These are phyloP conservation scores for Lepus oiostolus DNA, from an alignment of 2,797 vertebrate genomes.

Conservation along the genomic window DNA sequence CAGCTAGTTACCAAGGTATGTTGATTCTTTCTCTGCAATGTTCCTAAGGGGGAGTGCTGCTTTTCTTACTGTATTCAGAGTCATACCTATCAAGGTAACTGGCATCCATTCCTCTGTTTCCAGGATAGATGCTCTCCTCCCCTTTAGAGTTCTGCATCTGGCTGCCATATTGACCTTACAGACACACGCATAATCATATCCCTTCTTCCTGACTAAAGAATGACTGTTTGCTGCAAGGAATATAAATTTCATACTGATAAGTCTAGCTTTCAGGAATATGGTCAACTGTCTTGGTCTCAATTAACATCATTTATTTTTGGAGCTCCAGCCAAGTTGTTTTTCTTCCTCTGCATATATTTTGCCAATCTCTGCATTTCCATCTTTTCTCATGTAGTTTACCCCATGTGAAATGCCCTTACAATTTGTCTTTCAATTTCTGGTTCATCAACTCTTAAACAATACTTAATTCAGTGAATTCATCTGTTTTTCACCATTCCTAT, in stretches of 20 bases:
- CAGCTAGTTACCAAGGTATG: background rate
- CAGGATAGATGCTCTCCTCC: background rate
- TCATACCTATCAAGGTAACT: background rate
- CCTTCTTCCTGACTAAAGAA: slow-evolving; percentile 28
- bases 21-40: background rate
- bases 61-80: slow-evolving; percentile 22
- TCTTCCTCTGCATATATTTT: background rate
- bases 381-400: background rate
- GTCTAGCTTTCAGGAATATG: background rate
- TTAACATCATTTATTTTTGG: background rate
- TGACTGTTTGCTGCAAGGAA: background rate
- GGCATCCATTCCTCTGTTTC: background rate
- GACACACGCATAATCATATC: background rate
- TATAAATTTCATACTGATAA: background rate
- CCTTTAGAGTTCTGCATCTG: background rate
- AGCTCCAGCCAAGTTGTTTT: background rate
- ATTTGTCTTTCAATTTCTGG: slow-evolving; percentile 24
- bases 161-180: background rate
- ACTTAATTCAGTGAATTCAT: background rate
- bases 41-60: background rate
- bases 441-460: background rate
- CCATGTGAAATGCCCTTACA: background rate
- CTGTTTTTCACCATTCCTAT: background rate
- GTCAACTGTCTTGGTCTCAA: background rate
- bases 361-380: slow-evolving; percentile 6